Base-by-base conservation (phyloP, 1,140 invertebrate genomes). In the Daktulosphaira vitifoliae region DNA sequence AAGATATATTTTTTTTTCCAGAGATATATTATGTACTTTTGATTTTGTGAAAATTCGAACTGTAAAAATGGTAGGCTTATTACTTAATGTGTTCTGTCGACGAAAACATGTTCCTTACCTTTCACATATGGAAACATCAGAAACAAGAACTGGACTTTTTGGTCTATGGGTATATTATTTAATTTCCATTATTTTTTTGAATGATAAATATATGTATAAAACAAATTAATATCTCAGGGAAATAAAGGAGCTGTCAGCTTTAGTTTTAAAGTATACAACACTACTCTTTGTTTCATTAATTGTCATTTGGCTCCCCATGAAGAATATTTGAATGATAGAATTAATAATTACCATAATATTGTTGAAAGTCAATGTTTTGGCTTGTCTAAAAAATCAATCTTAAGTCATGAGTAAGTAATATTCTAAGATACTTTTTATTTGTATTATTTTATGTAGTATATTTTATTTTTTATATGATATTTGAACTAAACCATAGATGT, bases 231-330 rank as follows among this genome's bases (percentile, higher is more conserved):
- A 73, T 81, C 79, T n/a, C 74, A 92, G 90, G 92, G 92, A 59
- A 96, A 96, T 74, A 97, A 96, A 81, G 93, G 94, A 20, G 92
- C 88, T 2, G 87, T 94, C 0, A 92, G 87, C 71, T 80, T 94
- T 49, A 79, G 93, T 51, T 82, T 96, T 68, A 88, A 87, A 69
- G 78, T 92, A 9, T 89, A 90, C 72, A 92, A 91, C 11, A 85
- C 86, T 68, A 92, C 88, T 15, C 70, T 96, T 26, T 92, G 89
- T 70, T 80, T 95, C 33, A 84, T 96, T 1, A 96, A 96, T 71
- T 81, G 84, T 37, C 93, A 97, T 75, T 76, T 96, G 59, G 86
- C 90, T 23, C 86, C 93, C 16, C 92, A 96, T 72, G 89, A 92
- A 71, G 80, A 90, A 66, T 79, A 86, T 56, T 75, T 91, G 49